These are phyloP conservation scores for Cossypha caffra DNA, from an alignment of 2,797 vertebrate species.

Conservation along the genomic window DNA sequence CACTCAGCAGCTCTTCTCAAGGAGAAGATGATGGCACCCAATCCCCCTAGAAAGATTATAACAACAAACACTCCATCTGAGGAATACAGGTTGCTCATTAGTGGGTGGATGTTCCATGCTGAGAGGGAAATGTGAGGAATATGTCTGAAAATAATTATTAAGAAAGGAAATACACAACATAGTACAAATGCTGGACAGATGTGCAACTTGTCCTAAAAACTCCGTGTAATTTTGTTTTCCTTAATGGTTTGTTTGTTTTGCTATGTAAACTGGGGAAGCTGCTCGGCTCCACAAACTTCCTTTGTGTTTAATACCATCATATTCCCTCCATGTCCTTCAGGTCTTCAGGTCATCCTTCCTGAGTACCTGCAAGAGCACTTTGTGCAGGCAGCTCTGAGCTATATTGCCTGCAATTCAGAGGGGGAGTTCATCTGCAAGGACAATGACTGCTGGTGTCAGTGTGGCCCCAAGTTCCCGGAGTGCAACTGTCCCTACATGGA, in stretches of 20 bases:
- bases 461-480: conserved; percentile 88
- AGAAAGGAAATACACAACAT: not conserved
- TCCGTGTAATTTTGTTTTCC: not conserved
- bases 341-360: conserved; percentile 93
- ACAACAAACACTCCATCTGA: not conserved
- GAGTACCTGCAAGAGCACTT: conserved; percentile 92
- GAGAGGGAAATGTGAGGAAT: not conserved
- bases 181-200: not conserved
- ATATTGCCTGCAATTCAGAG: conserved; percentile 96
- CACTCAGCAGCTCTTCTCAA: not conserved
- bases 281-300: not conserved
- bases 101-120: not conserved
- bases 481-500: conserved; percentile 98
- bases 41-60: not conserved
- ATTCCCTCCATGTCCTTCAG: conserved; percentile 70
- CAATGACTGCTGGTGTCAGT: conserved; percentile 95
- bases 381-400: conserved; percentile 93
- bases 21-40: not conserved
- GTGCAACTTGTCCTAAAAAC: not conserved
- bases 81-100: not conserved
- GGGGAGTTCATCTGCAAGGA: conserved; percentile 93
- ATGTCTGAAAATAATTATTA: not conserved
- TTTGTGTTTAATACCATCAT: not conserved
- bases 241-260: not conserved
- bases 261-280: fast-evolving